These are phyloP conservation scores for Mesaphorura yosii DNA, from an alignment of 1,140 invertebrate species.

Conservation along the genomic window DNA sequence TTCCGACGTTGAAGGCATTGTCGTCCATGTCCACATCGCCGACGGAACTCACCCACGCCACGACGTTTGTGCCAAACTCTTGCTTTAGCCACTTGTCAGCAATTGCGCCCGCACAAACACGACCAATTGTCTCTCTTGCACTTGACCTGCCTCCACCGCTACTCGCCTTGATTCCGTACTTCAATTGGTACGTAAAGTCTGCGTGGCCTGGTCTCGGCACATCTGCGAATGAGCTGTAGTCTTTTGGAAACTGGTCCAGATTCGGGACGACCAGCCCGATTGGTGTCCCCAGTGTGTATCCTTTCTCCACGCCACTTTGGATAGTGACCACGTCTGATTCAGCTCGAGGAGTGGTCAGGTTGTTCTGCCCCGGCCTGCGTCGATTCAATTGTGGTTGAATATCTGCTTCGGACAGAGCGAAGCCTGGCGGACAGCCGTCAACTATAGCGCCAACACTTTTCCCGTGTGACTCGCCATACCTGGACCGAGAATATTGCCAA, in stretches of 20 bases:
- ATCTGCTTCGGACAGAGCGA: background rate
- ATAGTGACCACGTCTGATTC: background rate
- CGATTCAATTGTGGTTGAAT: background rate
- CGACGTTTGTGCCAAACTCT: background rate
- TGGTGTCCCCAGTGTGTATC: background rate
- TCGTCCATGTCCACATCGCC: background rate
- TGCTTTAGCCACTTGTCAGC: background rate
- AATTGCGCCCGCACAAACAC: background rate
- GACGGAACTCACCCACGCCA: slow-evolving; percentile 1
- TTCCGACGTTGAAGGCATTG: no score
- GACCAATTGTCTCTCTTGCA: slow-evolving; percentile 4
- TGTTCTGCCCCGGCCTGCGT: background rate
- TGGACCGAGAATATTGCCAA: no score
- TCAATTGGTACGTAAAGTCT: background rate
- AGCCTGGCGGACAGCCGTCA: background rate
- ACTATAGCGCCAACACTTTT: background rate
- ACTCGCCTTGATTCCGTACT: slow-evolving; percentile 1
- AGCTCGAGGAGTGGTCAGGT: background rate
- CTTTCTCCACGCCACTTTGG: background rate
- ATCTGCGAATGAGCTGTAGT: background rate
- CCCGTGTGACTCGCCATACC: background rate
- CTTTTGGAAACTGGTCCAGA: background rate
- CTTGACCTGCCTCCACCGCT: background rate
- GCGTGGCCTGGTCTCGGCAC: background rate
- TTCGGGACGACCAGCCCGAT: background rate